phyloP scores from a whole-genome alignment of 2,113 vertebrate genomes.

The Sinosuthora webbiana region DNA sequence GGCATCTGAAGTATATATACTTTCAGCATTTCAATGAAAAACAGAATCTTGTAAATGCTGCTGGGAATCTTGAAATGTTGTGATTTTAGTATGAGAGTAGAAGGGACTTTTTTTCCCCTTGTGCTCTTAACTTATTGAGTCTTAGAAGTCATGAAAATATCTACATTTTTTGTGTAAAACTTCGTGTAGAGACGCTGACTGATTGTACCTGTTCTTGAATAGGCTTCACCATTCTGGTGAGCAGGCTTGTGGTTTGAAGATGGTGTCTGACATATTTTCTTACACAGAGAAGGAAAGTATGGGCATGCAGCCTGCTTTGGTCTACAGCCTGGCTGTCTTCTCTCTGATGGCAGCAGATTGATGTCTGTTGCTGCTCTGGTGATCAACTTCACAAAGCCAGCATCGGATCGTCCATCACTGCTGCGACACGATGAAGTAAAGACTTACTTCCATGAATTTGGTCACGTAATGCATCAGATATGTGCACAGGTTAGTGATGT shows the following conservation, averaged over 20 bases:
- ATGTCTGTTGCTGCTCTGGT: conserved; percentile 86
- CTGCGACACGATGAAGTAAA: conserved; percentile 78
- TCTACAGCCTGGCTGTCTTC: conserved; percentile 86
- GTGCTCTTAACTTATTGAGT: not conserved
- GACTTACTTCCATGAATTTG: conserved; percentile 83
- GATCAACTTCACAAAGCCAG: conserved; percentile 72
- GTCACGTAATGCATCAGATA: conserved; percentile 83
- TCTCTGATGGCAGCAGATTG: conserved; percentile 82
- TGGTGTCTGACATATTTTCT: conserved; percentile 11
- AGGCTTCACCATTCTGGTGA: not conserved
- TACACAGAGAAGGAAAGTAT: conserved; percentile 88
- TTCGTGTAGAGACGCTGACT: not conserved
- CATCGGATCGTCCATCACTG: conserved; percentile 62
- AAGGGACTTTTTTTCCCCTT: not conserved
- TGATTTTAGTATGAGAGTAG: not conserved
- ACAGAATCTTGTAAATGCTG: not conserved
- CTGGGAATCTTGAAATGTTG: not conserved
- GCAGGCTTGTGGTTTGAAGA: not conserved
- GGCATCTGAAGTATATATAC: not conserved
- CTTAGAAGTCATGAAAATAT: not conserved
- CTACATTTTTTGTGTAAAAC: not conserved
- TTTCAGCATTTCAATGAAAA: not conserved
- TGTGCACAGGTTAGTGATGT: conserved; percentile 78
- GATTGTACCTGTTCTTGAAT: not conserved
- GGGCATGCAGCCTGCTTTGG: conserved; percentile 92